Evolutionary conservation across 2,113 vertebrate species (phyloP).

Genomic region (Carassius gibelio): DNA sequence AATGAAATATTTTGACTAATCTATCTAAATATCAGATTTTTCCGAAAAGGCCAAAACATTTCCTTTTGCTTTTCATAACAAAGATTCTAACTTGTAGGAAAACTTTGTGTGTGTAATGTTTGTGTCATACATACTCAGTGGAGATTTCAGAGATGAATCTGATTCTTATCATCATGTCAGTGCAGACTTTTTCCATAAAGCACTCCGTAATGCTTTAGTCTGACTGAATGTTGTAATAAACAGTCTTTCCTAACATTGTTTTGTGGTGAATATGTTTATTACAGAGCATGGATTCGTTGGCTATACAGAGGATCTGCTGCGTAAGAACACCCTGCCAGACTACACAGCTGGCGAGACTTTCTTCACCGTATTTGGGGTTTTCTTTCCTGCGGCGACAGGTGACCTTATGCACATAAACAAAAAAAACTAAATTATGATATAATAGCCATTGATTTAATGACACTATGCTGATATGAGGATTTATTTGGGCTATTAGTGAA

Average conservation of each 20-base stretch:
- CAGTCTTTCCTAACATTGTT: slow-evolving; percentile 39
- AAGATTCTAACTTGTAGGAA: background rate
- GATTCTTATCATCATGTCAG: slow-evolving; percentile 25
- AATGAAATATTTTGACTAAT: background rate
- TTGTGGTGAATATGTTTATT: slow-evolving; percentile 27
- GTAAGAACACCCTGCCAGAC: slow-evolving; percentile 84
- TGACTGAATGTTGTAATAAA: slow-evolving; percentile 15
- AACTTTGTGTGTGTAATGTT: background rate
- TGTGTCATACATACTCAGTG: background rate
- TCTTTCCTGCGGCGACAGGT: slow-evolving; percentile 98
- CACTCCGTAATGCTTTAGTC: slow-evolving; percentile 17
- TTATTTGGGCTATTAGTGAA: background rate
- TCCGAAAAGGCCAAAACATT: slow-evolving; percentile 5
- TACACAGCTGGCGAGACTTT: slow-evolving; percentile 91
- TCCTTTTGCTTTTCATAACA: background rate
- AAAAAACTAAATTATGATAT: slow-evolving; percentile 9
- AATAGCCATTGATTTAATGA: background rate
- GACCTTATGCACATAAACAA: slow-evolving; percentile 29
- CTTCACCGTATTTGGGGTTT: slow-evolving; percentile 96
- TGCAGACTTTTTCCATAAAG: slow-evolving; percentile 21
- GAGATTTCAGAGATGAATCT: slow-evolving; percentile 18
- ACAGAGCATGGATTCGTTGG: slow-evolving; percentile 90
- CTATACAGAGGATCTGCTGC: slow-evolving; percentile 82
- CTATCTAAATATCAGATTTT: background rate
- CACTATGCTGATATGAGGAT: background rate